These are phyloP conservation scores for Glyphotaelius pellucidus DNA, from an alignment of 2,888 invertebrate genomes.

Conservation along the genomic window DNA sequence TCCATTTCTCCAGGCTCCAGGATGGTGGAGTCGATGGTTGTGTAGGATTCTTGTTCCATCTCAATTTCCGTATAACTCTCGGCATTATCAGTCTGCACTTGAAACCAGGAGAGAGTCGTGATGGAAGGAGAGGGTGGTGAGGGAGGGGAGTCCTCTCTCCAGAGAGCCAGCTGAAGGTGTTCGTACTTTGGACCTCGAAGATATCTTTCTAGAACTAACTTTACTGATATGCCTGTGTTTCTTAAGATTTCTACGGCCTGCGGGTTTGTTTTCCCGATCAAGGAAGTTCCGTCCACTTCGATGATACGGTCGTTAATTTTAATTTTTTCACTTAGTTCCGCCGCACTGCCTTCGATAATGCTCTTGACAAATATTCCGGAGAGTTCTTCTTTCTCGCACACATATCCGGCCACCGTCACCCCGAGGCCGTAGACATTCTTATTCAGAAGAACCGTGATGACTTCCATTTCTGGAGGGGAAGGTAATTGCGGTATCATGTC, in stretches of 20 bases:
- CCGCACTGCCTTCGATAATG: constrained; percentile 97
- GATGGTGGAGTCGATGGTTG: constrained; percentile 87
- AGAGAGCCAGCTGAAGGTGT: constrained; percentile 92
- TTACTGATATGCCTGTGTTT: constrained; percentile 94
- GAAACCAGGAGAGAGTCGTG: constrained; percentile 90
- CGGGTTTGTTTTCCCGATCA: constrained; percentile 96
- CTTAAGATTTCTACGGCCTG: constrained; percentile 97
- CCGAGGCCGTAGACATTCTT: constrained; percentile 96
- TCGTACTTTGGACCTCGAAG: constrained; percentile 95
- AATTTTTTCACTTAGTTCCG: constrained; percentile 93
- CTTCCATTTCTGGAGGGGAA: constrained; percentile 91
- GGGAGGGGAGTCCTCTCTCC: constrained; percentile 78
- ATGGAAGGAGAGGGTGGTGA: constrained; percentile 86
- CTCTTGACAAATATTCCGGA: constrained; percentile 99
- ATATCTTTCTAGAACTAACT: constrained; percentile 94
- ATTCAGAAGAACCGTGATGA: constrained; percentile 90
- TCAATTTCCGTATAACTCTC: constrained; percentile 81
- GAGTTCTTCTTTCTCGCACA: constrained; percentile 98
- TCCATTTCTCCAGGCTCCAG: constrained; percentile 77
- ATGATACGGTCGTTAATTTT: constrained; percentile 98
- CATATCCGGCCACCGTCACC: constrained; percentile 97
- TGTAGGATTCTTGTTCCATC: constrained; percentile 87
- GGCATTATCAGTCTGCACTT: constrained; percentile 83
- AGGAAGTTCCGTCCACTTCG: constrained; percentile 93
- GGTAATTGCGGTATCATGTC: constrained; percentile 67